Evolutionary conservation across 1,140 invertebrate genomes (phyloP).

Genomic region (Drosophila paulistorum): DNA sequence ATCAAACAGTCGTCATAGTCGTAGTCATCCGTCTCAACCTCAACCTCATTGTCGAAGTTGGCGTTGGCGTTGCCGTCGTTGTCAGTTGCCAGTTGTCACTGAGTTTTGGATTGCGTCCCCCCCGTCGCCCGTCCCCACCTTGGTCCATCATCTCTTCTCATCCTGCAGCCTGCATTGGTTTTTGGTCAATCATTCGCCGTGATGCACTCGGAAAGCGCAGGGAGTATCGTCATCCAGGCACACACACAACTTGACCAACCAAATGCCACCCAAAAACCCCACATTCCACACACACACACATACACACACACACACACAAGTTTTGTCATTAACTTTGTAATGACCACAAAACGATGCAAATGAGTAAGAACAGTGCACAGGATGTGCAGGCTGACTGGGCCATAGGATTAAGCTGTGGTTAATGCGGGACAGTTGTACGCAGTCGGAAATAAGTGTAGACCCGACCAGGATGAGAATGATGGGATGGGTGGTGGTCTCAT

Average conservation of each 20-base stretch:
- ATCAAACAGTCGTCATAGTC: slow-evolving; percentile 43
- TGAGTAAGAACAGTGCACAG: slow-evolving; percentile 21
- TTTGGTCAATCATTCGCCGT: slow-evolving; percentile 40
- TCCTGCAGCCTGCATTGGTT: slow-evolving; percentile 36
- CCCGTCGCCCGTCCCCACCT: not conserved
- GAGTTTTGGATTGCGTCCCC: slow-evolving; percentile 7
- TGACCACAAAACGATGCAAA: slow-evolving; percentile 49
- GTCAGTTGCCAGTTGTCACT: slow-evolving; percentile 8
- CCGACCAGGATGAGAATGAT: not conserved
- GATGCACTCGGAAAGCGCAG: slow-evolving; percentile 31
- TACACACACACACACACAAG: slow-evolving; percentile 23
- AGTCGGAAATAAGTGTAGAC: not conserved
- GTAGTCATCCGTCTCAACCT: slow-evolving; percentile 15
- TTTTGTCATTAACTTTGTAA: slow-evolving; percentile 60
- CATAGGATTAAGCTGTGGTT: slow-evolving; percentile 13
- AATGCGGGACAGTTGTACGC: slow-evolving; percentile 11
- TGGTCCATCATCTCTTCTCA: too few relatives aligned
- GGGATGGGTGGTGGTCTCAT: not conserved
- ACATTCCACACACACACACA: not conserved
- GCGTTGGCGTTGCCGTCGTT: not conserved
- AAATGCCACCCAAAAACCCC: not conserved
- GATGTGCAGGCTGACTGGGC: not conserved
- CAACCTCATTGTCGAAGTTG: not conserved
- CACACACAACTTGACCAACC: not conserved
- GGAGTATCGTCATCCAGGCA: slow-evolving; percentile 35